Percentiles rank a stretch among this genome's conserved stretches.
Evolutionary conservation across 2,797 vertebrate genomes (phyloP).

Genomic region (Karalla daura): DNA sequence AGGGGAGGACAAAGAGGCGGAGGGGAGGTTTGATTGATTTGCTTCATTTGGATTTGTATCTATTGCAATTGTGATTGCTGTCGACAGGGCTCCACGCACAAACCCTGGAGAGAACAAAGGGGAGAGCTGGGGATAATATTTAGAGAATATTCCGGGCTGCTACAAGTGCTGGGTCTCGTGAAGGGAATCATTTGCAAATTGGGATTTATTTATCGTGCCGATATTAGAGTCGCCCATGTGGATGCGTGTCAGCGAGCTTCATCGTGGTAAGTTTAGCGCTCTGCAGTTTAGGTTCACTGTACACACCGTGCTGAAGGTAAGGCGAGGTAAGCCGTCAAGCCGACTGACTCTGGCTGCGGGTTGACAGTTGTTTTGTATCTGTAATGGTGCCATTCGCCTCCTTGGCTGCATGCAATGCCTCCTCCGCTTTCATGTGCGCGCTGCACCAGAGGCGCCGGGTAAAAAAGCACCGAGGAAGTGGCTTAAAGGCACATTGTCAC

Average conservation of each 20-base stretch:
- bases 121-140: conserved; percentile 38
- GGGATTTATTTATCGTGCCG: conserved; percentile 56
- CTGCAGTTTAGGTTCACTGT: conserved; percentile 48
- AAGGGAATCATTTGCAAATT: conserved; percentile 65
- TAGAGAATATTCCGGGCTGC: conserved; percentile 40
- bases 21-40: conserved; percentile 76
- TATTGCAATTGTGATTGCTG: conserved; percentile 66
- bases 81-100: conserved; percentile 59
- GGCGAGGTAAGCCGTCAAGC: conserved; percentile 50
- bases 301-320: conserved; percentile 41
- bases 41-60: conserved; percentile 76
- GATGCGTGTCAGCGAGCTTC: conserved; percentile 8
- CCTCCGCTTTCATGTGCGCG: conserved; percentile 69
- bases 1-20: conserved; percentile 13
- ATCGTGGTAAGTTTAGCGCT: conserved; percentile 5
- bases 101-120: conserved; percentile 43
- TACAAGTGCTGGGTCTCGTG: conserved; percentile 52
- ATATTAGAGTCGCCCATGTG: conserved; percentile 54
- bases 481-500: conserved; percentile 70
- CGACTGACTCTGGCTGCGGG: conserved; percentile 49
- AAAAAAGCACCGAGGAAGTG: conserved; percentile 60
- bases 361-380: conserved; percentile 76
- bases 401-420: conserved; percentile 54
- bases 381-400: conserved; percentile 57
- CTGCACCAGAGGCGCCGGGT: conserved; percentile 72